phyloP scores from a whole-genome alignment of 2,888 invertebrate genomes.

The Lasioglossum calceatum region DNA sequence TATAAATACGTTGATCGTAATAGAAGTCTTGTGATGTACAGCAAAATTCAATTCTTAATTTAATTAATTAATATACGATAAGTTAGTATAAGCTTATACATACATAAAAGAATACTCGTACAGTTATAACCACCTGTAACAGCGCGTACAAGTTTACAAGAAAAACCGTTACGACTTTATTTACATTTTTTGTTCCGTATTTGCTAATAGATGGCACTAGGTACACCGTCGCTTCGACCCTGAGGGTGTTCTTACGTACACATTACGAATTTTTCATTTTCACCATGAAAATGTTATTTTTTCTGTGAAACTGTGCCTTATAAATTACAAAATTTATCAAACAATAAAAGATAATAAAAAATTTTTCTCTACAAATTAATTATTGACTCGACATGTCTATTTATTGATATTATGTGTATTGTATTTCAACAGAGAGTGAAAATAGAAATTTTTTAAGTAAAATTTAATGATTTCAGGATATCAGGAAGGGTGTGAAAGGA shows the following conservation, averaged over 20 bases:
- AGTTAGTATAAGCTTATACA: not conserved
- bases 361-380: not conserved
- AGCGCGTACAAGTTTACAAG: not conserved
- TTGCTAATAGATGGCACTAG: slow-evolving; percentile 39
- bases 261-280: not conserved
- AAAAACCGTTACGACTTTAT: slow-evolving; percentile 35
- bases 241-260: not conserved
- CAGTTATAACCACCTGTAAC: slow-evolving; percentile 53
- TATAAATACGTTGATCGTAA: not conserved
- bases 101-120: not conserved
- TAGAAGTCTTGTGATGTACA: not conserved
- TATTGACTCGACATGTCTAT: no score
- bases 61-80: slow-evolving; percentile 6
- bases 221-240: slow-evolving; percentile 7
- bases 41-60: not conserved
- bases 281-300: not conserved
- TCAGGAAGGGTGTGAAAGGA: not conserved
- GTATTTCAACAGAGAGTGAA: not conserved
- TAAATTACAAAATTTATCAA: not conserved
- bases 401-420: no score
- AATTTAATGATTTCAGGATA: not conserved
- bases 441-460: not conserved
- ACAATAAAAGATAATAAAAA: not conserved
- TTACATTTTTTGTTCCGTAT: slow-evolving; percentile 28
- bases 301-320: not conserved